A percentile compares a stretch with the other conserved stretches of the same genome.
Evolutionary conservation across 2,797 vertebrate species (phyloP).

Genomic region (Dendrocincla tyrannina): DNA sequence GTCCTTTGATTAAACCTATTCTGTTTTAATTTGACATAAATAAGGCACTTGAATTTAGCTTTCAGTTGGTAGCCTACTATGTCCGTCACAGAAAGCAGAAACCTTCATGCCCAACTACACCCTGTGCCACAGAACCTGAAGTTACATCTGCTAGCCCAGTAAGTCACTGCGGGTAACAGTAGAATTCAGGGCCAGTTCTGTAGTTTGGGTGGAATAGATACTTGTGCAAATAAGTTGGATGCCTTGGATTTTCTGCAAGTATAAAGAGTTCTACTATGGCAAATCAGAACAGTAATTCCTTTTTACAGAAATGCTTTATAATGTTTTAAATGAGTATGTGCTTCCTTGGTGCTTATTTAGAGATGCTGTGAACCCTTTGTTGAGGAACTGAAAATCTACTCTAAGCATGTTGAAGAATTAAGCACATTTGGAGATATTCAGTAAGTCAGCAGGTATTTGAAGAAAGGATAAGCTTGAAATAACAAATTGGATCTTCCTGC

Average conservation of each 20-base stretch:
- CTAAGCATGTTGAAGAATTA: constrained; percentile 83
- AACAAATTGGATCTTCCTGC: constrained; percentile 81
- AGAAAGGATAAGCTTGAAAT: constrained; percentile 83
- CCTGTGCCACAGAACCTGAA: neutral
- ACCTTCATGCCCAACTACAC: neutral
- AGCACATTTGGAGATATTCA: constrained; percentile 76
- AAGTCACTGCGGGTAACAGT: neutral
- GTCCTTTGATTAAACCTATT: neutral
- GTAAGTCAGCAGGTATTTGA: constrained; percentile 83
- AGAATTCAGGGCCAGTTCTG: neutral
- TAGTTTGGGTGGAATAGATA: neutral
- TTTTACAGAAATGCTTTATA: neutral
- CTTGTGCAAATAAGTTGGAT: neutral
- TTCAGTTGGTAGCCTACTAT: neutral
- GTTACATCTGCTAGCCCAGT: neutral
- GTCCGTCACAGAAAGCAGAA: neutral
- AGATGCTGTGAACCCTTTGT: constrained; percentile 78
- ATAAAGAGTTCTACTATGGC: neutral
- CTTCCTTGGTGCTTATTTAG: constrained; percentile 65
- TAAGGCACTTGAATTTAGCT: neutral
- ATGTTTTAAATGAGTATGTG: neutral
- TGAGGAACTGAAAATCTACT: constrained; percentile 85
- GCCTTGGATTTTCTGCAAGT: neutral
- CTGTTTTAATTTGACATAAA: neutral
- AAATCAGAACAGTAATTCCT: neutral